These are phyloP conservation scores for Thinocorus orbignyianus DNA, from an alignment of 2,113 vertebrate genomes.

Conservation along the genomic window DNA sequence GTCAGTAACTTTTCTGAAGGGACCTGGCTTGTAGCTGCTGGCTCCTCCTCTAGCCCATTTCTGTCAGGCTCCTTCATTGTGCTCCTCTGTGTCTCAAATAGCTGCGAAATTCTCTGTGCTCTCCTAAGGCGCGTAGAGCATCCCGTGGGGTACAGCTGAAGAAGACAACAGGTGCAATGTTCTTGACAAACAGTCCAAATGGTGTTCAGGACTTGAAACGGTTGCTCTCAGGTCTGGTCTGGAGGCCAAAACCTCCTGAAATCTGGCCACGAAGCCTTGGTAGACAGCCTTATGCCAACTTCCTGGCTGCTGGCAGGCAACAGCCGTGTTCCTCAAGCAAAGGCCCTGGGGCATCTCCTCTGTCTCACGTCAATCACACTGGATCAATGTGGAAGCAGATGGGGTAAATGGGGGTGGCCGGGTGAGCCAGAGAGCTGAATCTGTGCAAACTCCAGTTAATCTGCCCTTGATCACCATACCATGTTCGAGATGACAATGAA, in stretches of 20 bases:
- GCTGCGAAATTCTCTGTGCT: neutral
- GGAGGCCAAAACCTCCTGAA: neutral
- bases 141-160: rapidly evolving
- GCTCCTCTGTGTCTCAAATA: rapidly evolving
- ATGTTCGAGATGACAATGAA: neutral
- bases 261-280: neutral
- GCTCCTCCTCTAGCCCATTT: neutral
- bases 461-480: neutral
- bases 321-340: neutral
- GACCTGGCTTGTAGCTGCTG: neutral
- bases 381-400: conserved; percentile 5
- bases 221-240: neutral
- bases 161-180: neutral
- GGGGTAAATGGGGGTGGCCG: neutral
- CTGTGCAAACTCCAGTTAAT: neutral
- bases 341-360: neutral
- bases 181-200: neutral
- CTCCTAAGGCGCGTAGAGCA: rapidly evolving
- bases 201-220: neutral
- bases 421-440: neutral
- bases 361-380: neutral
- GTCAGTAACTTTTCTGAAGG: neutral
- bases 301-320: neutral
- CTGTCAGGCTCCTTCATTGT: rapidly evolving
- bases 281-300: neutral